Conservation (phyloP, 1,140 invertebrate genomes). For the Ptiloglossa arizonensis region DNA sequence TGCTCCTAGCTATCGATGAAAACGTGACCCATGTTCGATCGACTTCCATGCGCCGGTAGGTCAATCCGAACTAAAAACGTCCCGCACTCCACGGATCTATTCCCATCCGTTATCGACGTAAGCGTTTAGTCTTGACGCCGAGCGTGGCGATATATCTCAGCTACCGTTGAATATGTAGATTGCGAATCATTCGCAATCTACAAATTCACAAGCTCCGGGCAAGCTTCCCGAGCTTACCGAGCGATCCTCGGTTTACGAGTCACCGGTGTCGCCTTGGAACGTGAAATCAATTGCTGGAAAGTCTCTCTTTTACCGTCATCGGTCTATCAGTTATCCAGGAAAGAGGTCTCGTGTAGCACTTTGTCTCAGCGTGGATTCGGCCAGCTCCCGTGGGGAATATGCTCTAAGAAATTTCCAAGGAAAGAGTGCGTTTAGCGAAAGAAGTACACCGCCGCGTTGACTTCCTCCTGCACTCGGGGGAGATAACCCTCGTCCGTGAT, state of each 20-base stretch:
- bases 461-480: neutral
- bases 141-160: no score
- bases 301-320: neutral
- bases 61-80: no score
- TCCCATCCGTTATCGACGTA: no score
- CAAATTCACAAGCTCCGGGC: no score
- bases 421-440: neutral
- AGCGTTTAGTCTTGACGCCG: no score
- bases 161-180: no score
- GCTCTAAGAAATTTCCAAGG: neutral
- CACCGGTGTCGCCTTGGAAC: neutral
- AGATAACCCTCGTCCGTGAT: neutral
- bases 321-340: neutral
- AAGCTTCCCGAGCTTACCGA: no score
- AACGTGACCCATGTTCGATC: no score
- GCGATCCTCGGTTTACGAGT: neutral
- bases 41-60: no score
- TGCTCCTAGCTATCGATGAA: no score
- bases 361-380: neutral
- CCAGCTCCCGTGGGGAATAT: neutral
- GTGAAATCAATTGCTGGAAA: neutral
- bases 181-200: no score
- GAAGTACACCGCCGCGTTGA: neutral
- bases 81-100: no score
- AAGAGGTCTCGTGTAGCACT: neutral